These are phyloP conservation scores for Centropus bengalensis DNA, from an alignment of 2,113 vertebrate genomes.

Conservation along the genomic window DNA sequence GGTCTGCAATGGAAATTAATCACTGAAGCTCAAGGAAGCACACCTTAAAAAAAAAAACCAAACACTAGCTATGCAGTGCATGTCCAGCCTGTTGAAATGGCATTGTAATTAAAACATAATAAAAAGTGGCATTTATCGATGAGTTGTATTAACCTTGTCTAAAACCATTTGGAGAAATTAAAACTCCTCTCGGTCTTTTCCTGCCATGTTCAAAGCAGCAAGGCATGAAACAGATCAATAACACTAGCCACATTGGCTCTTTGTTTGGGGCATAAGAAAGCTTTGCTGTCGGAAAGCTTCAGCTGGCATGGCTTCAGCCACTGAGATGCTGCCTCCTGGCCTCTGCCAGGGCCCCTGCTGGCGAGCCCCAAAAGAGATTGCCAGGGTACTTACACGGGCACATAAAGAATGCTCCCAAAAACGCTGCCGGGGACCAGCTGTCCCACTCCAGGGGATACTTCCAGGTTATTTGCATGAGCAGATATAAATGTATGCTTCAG, in stretches of 20 bases:
- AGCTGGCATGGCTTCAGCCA: conserved; percentile 5
- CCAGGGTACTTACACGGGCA: not conserved
- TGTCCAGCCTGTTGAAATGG: not conserved
- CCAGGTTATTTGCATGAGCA: conserved; percentile 37
- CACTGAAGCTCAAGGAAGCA: not conserved
- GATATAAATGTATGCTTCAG: not conserved
- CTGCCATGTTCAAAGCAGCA: not conserved
- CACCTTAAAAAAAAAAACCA: not conserved
- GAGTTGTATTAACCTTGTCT: conserved; percentile 55
- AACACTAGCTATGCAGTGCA: not conserved
- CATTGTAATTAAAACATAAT: conserved; percentile 35
- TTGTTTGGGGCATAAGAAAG: conserved; percentile 10
- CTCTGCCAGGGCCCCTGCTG: conserved; percentile 43
- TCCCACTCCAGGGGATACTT: not conserved
- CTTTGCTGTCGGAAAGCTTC: conserved; percentile 26
- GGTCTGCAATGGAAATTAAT: not conserved
- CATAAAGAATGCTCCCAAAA: conserved; percentile 14
- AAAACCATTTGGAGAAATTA: conserved; percentile 37
- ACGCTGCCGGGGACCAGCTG: conserved; percentile 28
- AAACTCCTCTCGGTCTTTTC: conserved; percentile 4
- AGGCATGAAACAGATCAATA: not conserved
- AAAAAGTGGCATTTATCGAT: not conserved
- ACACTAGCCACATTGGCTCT: not conserved
- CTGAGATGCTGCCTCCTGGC: not conserved
- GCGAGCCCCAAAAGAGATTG: not conserved